Evolutionary conservation across 2,797 vertebrate species (phyloP).

Genomic region (Scyliorhinus canicula): DNA sequence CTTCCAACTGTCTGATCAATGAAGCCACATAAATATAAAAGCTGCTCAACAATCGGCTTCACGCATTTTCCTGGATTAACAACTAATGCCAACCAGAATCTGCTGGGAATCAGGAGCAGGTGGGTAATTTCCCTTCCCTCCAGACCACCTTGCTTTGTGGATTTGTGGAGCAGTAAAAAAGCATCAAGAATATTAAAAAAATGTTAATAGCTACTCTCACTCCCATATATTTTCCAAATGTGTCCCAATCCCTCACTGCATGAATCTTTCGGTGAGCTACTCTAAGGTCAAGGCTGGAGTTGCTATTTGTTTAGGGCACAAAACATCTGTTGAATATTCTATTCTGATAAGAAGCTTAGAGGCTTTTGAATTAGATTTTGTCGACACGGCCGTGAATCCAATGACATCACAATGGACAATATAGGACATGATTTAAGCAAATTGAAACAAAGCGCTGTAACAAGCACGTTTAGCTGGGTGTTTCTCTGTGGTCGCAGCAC

Average conservation of each 20-base stretch:
- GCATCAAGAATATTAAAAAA: background rate
- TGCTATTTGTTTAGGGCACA: background rate
- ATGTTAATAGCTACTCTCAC: background rate
- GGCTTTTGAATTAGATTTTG: background rate
- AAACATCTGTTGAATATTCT: background rate
- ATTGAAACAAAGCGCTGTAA: no score
- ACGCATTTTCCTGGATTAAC: background rate
- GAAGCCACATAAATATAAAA: background rate
- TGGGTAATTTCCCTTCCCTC: background rate
- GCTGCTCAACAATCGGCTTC: background rate
- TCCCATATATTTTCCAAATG: background rate
- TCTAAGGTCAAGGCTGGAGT: background rate
- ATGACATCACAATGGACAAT: background rate
- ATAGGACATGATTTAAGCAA: no score
- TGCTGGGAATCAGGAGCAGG: background rate
- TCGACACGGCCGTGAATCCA: background rate
- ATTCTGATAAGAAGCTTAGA: background rate
- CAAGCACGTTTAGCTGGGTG: no score
- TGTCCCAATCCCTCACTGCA: background rate
- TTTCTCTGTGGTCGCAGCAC: no score
- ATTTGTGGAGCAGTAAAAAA: slow-evolving; percentile 8
- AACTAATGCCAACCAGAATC: slow-evolving; percentile 8
- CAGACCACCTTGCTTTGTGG: background rate
- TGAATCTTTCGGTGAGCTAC: background rate
- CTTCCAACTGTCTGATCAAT: background rate